These are phyloP conservation scores for Scaptodrosophila lebanonensis DNA, from an alignment of 1,140 invertebrate genomes.

Conservation along the genomic window DNA sequence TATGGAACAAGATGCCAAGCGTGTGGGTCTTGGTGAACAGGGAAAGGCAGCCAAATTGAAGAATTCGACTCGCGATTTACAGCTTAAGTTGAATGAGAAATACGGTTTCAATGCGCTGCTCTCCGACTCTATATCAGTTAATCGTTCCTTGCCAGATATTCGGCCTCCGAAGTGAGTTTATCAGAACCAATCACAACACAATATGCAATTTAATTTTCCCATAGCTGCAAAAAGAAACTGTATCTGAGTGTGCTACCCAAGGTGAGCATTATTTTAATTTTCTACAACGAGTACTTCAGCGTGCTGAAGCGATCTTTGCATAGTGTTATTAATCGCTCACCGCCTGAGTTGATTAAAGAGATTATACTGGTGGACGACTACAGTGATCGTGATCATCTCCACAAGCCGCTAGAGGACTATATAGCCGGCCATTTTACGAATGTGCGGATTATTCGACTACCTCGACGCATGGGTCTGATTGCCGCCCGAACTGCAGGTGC, in stretches of 20 bases:
- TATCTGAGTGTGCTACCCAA: conserved; percentile 87
- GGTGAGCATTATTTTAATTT: conserved; percentile 92
- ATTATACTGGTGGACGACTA: conserved; percentile 95
- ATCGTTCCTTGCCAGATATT: conserved; percentile 88
- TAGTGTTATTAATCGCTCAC: conserved; percentile 89
- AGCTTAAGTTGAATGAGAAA: conserved; percentile 51
- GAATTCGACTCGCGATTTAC: conserved; percentile 83
- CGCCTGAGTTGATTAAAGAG: conserved; percentile 87
- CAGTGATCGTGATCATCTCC: conserved; percentile 85
- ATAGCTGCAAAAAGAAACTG: conserved; percentile 83
- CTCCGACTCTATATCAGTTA: conserved; percentile 92
- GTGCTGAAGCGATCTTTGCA: conserved; percentile 89
- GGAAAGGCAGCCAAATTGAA: conserved; percentile 83
- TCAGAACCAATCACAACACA: no score
- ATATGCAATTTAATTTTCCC: no score
- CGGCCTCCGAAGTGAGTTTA: no score
- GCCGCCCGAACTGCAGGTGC: conserved; percentile 91
- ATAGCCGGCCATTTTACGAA: conserved; percentile 81
- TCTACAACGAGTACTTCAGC: conserved; percentile 94
- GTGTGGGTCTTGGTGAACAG: conserved; percentile 86
- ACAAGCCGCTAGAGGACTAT: conserved; percentile 86
- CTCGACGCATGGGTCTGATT: conserved; percentile 88
- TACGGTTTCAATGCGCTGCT: conserved; percentile 93
- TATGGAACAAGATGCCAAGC: conserved; percentile 83
- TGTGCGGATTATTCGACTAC: conserved; percentile 86